Base-by-base conservation (phyloP, 2,888 invertebrate species). In the Rhogogaster chlorosoma region DNA sequence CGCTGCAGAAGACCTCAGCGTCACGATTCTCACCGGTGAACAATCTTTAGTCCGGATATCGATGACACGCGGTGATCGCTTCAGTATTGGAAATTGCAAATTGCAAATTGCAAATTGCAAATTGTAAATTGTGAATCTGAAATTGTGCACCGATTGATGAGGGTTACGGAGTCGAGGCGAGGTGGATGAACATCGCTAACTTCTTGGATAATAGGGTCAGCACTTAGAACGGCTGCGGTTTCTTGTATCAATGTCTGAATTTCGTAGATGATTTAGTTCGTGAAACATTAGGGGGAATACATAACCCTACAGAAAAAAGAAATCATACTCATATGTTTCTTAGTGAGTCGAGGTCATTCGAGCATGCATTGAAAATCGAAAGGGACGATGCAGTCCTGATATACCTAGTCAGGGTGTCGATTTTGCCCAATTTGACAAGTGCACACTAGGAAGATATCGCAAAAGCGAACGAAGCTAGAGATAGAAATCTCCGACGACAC, bases 31-130 rank as follows among this genome's bases (percentile, higher is more conserved):
- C 71, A 73, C 42, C 71, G 71, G 3, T 42, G 42, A 9, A 73
- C 12, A 42, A 42, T n/a, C 42, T 12, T 42, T 73, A 7, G 22
- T 42, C 38, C 71, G 71, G 71, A 71, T 42, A 38, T 73, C 38
- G 38, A 73, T 42, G 71, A 38, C 71, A 42, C 71, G 42, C 42
- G 71, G 12, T 42, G 42, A 26, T 73, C 71, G 71, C 22, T 42
- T 42, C 71, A 22, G 22, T 42, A 73, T 73, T 73, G 38, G 71
- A 73, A 73, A 73, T 73, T 22, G 22, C n/a, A 73, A 73, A 73
- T 73, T 73, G 36, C 70, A 70, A 36, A 70, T 29, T 70, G 70
- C 18, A 71, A 18, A 70, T 4, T n/a, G 18, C 22, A 67, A 29
- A 67, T 67, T 67, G 70, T 7, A 32, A 53, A 53, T 53, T 53